These are phyloP conservation scores for Leptatherina wallacei DNA, from an alignment of 2,797 vertebrate species.

Conservation along the genomic window DNA sequence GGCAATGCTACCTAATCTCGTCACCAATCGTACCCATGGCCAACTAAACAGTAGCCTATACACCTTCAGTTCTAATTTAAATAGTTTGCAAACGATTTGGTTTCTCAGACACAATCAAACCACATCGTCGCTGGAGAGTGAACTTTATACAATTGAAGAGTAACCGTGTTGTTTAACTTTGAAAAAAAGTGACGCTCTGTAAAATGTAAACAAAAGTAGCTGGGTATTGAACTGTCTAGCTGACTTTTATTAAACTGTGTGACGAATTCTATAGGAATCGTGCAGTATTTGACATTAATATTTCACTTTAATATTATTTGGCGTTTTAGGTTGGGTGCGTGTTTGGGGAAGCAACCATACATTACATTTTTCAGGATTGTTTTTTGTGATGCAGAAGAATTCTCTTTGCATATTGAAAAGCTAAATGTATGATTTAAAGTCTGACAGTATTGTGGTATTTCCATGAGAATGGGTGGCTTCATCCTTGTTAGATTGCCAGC, in stretches of 20 bases:
- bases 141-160: not conserved
- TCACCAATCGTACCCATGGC: constrained; percentile 21
- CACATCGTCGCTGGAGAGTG: not conserved
- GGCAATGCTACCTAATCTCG: constrained; percentile 65
- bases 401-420: not conserved
- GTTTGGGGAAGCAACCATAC: not conserved
- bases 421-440: not conserved
- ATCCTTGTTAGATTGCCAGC: constrained; percentile 62
- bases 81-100: not conserved
- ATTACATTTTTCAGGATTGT: not conserved
- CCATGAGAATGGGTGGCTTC: constrained; percentile 52
- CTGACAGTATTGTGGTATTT: not conserved
- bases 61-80: not conserved
- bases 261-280: too few species aligned
- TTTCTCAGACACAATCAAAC: not conserved
- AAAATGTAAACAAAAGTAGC: not conserved
- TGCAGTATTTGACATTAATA: too few species aligned
- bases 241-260: too few species aligned
- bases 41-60: constrained; percentile 14
- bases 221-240: not conserved
- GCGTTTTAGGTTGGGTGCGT: too few species aligned
- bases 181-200: not conserved
- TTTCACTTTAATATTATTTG: not conserved
- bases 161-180: not conserved
- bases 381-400: not conserved